These are phyloP conservation scores for Choristoneura fumiferana DNA, from an alignment of 1,140 invertebrate species.

Conservation along the genomic window DNA sequence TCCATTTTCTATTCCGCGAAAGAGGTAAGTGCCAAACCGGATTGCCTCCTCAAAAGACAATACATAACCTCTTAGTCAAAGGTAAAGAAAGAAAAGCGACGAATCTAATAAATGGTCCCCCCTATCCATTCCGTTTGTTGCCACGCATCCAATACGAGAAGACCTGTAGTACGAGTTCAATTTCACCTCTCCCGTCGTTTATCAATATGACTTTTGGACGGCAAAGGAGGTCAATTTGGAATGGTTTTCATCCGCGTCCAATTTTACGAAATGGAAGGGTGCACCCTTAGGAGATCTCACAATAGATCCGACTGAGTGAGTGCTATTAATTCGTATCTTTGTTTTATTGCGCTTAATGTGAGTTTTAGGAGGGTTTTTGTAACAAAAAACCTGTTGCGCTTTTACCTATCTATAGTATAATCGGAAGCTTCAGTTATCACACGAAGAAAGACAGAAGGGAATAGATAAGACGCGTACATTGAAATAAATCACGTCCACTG, in stretches of 20 bases:
- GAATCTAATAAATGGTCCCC: constrained; percentile 69
- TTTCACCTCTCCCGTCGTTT: constrained; percentile 36
- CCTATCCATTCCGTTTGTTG: constrained; percentile 68
- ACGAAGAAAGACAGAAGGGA: not conserved
- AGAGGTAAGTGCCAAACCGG: constrained; percentile 48
- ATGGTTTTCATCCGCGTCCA: constrained; percentile 63
- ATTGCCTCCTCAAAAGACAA: constrained; percentile 60
- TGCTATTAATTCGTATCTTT: constrained; percentile 74
- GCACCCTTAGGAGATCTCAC: constrained; percentile 64
- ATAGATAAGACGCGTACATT: constrained; percentile 39
- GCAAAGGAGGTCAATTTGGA: constrained; percentile 40
- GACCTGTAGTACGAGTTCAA: constrained; percentile 40
- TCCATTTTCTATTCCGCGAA: constrained; percentile 31
- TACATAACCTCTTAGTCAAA: constrained; percentile 60
- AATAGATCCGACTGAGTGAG: constrained; percentile 71
- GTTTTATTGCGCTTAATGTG: constrained; percentile 70
- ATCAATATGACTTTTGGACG: constrained; percentile 47
- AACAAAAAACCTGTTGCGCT: constrained; percentile 10
- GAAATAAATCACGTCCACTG: constrained; percentile 54
- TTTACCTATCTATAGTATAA: not conserved
- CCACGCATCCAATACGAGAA: constrained; percentile 45
- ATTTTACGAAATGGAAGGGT: constrained; percentile 74
- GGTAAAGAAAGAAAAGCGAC: constrained; percentile 70
- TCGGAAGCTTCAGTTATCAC: not conserved
- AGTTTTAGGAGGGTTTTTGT: constrained; percentile 24